Evolutionary conservation across 2,797 vertebrate species (phyloP).

Genomic region (Microtus agrestis): DNA sequence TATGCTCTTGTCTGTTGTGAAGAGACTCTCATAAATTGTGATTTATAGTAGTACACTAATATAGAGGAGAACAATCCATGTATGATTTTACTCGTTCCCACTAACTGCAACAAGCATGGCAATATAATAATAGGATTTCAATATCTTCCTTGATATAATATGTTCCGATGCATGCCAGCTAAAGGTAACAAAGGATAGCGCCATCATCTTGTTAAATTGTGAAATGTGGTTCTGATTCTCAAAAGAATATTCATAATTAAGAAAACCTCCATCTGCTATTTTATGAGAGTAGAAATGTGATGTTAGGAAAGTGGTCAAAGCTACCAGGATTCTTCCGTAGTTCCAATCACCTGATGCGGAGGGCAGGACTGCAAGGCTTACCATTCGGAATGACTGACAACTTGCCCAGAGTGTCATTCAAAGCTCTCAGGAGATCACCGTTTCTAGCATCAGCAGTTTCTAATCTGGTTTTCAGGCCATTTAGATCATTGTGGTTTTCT

Average conservation of each 20-base stretch:
- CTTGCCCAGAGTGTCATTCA: slow-evolving; percentile 94
- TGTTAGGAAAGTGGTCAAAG: not conserved
- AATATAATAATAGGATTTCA: not conserved
- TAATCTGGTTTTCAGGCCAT: slow-evolving; percentile 90
- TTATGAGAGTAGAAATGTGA: not conserved
- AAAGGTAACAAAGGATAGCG: not conserved
- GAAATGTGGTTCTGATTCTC: slow-evolving; percentile 31
- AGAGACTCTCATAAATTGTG: not conserved
- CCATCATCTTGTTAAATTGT: not conserved
- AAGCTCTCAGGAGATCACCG: slow-evolving; percentile 90
- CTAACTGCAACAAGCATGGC: not conserved
- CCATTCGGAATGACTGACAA: slow-evolving; percentile 94
- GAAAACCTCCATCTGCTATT: not conserved
- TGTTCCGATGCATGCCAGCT: not conserved
- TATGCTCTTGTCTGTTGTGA: not conserved
- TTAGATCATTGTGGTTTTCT: slow-evolving; percentile 92
- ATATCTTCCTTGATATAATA: not conserved
- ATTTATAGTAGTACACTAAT: not conserved
- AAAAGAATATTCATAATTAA: not conserved
- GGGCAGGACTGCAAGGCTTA: slow-evolving; percentile 82
- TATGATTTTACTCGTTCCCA: slow-evolving; percentile 9
- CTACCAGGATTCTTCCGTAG: not conserved
- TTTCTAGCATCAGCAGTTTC: slow-evolving; percentile 92
- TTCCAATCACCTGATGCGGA: not conserved
- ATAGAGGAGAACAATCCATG: not conserved